Conservation (phyloP, 2,888 invertebrate species). For the Sericinus montela region DNA sequence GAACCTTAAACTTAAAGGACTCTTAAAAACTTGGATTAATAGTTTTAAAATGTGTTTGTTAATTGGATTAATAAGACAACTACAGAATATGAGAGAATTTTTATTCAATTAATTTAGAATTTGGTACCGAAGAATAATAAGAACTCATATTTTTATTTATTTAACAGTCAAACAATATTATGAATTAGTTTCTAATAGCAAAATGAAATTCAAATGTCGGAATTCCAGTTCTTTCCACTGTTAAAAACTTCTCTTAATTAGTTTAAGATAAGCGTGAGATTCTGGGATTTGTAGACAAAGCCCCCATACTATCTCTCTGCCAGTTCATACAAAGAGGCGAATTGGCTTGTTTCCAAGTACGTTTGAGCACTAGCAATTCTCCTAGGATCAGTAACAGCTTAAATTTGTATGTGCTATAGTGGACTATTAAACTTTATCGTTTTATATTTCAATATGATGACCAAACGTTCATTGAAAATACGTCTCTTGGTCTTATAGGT, state of each 20-base stretch:
- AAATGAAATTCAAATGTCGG: too few relatives aligned
- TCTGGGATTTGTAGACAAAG: slow-evolving; percentile 12
- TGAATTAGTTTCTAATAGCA: too few relatives aligned
- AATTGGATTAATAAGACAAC: too few relatives aligned
- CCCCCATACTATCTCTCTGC: slow-evolving; percentile 2
- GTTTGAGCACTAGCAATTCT: not conserved
- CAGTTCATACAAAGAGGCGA: slow-evolving; percentile 2
- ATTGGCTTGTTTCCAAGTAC: slow-evolving; percentile 10
- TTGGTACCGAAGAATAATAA: too few relatives aligned
- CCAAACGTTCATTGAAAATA: not conserved
- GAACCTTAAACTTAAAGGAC: too few relatives aligned
- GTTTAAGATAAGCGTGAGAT: slow-evolving; percentile 14
- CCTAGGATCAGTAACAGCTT: slow-evolving; percentile 3
- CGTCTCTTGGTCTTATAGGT: too few relatives aligned
- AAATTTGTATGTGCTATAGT: not conserved
- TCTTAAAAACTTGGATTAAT: too few relatives aligned
- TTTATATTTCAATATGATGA: slow-evolving; percentile 4
- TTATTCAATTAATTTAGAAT: too few relatives aligned
- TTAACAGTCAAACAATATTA: too few relatives aligned
- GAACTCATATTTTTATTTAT: too few relatives aligned
- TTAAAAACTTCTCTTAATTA: slow-evolving; percentile 12
- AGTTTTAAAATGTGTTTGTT: too few relatives aligned
- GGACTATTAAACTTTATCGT: not conserved
- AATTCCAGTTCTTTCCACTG: not conserved
- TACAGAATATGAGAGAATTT: too few relatives aligned